Evolutionary conservation across 2,888 invertebrate genomes (phyloP).

Genomic region (Cephonodes hylas): DNA sequence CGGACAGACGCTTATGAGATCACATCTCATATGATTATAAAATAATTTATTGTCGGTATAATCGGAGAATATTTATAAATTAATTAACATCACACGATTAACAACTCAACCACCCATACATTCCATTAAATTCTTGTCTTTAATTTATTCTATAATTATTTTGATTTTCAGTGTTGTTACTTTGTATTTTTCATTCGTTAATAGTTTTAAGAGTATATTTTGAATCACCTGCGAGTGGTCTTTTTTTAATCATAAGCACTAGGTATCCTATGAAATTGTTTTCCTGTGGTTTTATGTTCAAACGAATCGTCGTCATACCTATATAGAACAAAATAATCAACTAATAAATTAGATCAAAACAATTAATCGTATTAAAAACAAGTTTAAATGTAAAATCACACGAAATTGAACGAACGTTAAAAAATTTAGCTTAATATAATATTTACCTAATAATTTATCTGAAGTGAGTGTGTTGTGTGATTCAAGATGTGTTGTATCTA

Average conservation of each 20-base stretch:
- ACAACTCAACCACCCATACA: conserved; percentile 32
- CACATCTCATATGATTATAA: conserved; percentile 7
- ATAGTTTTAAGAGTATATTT: conserved; percentile 5
- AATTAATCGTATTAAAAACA: conserved; percentile 21
- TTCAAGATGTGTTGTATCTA: conserved; percentile 13
- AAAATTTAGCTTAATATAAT: conserved; percentile 44
- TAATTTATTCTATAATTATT: conserved; percentile 13
- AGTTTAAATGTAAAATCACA: conserved; percentile 57
- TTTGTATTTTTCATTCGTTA: background rate
- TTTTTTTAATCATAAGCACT: conserved; percentile 4
- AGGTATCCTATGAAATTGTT: conserved; percentile 17
- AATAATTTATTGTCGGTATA: conserved; percentile 5
- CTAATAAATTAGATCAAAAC: conserved; percentile 29
- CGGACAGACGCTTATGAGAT: conserved; percentile 26
- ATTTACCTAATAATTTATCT: conserved; percentile 53
- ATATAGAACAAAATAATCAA: conserved; percentile 28
- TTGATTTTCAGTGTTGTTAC: conserved; percentile 30
- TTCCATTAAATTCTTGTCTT: conserved; percentile 46
- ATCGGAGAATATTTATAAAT: background rate
- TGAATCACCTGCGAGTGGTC: conserved; percentile 5
- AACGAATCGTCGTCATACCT: conserved; percentile 27
- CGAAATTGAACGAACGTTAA: conserved; percentile 51
- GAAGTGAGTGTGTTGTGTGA: conserved; percentile 28
- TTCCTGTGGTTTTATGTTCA: conserved; percentile 57
- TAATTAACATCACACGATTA: background rate